Percentiles rank a stretch among this genome's conserved stretches.
These are phyloP conservation scores for Cyclopterus lumpus DNA, from an alignment of 2,797 vertebrate genomes.

Conservation along the genomic window DNA sequence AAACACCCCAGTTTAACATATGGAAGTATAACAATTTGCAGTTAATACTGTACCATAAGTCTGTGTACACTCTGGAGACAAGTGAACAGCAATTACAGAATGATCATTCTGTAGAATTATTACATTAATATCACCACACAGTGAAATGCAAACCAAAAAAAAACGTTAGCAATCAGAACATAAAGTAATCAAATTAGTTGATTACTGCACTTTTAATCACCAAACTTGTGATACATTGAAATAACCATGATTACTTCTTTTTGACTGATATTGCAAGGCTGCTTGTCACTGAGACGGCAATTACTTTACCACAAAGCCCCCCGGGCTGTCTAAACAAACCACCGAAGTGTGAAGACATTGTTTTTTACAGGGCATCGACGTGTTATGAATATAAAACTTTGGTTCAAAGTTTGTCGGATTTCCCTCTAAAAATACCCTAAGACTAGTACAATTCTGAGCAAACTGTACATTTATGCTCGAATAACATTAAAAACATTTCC, in stretches of 20 bases:
- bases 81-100: constrained; percentile 40
- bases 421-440: neutral
- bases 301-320: constrained; percentile 20
- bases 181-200: constrained; percentile 59
- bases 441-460: neutral
- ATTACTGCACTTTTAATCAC: constrained; percentile 57
- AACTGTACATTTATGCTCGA: neutral
- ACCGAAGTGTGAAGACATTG: constrained; percentile 18
- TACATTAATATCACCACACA: constrained; percentile 53
- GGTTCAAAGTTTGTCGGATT: neutral
- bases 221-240: constrained; percentile 52
- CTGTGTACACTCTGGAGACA: constrained; percentile 30
- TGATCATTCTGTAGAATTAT: constrained; percentile 45
- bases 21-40: constrained; percentile 60
- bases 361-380: too few relatives aligned
- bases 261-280: constrained; percentile 60
- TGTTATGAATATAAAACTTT: constrained; percentile 6
- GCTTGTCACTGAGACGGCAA: constrained; percentile 14
- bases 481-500: constrained; percentile 18
- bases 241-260: constrained; percentile 64
- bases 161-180: constrained; percentile 46
- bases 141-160: constrained; percentile 48
- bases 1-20: constrained; percentile 44
- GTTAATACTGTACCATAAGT: constrained; percentile 64
- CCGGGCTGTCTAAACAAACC: neutral